phyloP scores from a whole-genome alignment of 2,888 invertebrate species.

The Urechis unicinctus region DNA sequence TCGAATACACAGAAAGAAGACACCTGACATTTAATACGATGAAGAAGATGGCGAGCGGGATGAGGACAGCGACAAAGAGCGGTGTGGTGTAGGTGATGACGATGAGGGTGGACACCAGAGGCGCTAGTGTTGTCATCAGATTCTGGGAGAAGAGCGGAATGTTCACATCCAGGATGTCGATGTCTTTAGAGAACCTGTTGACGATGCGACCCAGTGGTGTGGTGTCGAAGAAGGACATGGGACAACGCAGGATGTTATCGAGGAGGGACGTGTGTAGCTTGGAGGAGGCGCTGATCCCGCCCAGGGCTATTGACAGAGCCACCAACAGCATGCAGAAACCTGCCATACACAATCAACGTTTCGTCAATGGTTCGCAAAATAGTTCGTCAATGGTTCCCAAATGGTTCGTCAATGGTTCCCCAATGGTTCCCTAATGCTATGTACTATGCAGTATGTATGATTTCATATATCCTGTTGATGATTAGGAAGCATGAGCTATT shows the following conservation, averaged over 20 bases:
- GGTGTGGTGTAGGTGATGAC: constrained; percentile 42
- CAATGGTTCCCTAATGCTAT: not conserved
- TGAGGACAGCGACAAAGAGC: constrained; percentile 26
- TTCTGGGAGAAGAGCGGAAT: constrained; percentile 20
- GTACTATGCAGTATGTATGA: too few species aligned
- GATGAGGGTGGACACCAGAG: constrained; percentile 36
- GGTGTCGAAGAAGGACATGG: constrained; percentile 52
- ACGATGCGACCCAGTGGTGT: constrained; percentile 51
- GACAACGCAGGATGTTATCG: constrained; percentile 36
- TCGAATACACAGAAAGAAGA: too few species aligned
- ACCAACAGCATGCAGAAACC: constrained; percentile 10
- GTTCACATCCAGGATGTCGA: constrained; percentile 20
- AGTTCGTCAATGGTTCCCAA: not conserved
- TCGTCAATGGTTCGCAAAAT: not conserved
- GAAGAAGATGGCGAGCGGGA: constrained; percentile 41
- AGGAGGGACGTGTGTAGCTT: constrained; percentile 42
- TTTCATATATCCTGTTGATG: too few species aligned
- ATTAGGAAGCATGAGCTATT: too few species aligned
- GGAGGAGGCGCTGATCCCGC: constrained; percentile 43
- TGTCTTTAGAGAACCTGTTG: constrained; percentile 32
- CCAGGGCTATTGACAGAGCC: constrained; percentile 33
- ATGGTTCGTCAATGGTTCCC: too few species aligned
- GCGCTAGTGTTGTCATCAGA: constrained; percentile 16
- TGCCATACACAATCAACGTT: constrained; percentile 3
- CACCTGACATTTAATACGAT: too few species aligned